Evolutionary conservation across 1,140 invertebrate genomes (phyloP).

Genomic region (Drosophila setifemur): DNA sequence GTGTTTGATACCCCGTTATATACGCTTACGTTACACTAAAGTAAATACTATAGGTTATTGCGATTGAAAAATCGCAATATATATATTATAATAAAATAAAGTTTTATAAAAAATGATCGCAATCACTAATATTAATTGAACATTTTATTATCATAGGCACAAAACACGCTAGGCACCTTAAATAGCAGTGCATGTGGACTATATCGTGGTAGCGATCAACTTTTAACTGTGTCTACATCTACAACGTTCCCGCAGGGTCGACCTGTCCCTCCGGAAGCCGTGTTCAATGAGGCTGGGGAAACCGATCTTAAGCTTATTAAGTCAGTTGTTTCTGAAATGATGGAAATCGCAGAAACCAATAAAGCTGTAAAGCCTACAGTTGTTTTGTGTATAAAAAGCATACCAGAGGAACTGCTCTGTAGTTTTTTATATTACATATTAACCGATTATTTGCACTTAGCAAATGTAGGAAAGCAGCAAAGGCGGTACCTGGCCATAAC

Average conservation of each 20-base stretch:
- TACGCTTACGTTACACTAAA: too few species aligned
- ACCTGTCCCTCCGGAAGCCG: conserved; percentile 40
- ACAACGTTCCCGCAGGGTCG: conserved; percentile 4
- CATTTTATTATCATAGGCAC: conserved; percentile 2
- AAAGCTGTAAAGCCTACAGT: conserved; percentile 31
- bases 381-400: conserved; percentile 51
- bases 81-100: too few species aligned
- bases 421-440: conserved; percentile 72
- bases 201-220: conserved; percentile 39
- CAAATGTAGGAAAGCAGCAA: conserved; percentile 77
- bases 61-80: too few species aligned
- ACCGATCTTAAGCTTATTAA: conserved; percentile 60
- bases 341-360: conserved; percentile 45
- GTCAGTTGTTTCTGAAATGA: conserved; percentile 68
- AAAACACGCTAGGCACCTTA: conserved; percentile 14
- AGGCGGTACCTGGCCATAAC: conserved; percentile 78
- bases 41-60: too few species aligned
- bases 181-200: conserved; percentile 28
- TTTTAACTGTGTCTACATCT: not conserved
- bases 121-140: not conserved
- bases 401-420: conserved; percentile 57
- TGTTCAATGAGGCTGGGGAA: conserved; percentile 50
- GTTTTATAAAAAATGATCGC: too few species aligned
- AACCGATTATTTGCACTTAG: conserved; percentile 81
- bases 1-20: too few species aligned